These are phyloP conservation scores for Macroglossus sobrinus DNA, from an alignment of 2,113 vertebrate genomes.

Conservation along the genomic window DNA sequence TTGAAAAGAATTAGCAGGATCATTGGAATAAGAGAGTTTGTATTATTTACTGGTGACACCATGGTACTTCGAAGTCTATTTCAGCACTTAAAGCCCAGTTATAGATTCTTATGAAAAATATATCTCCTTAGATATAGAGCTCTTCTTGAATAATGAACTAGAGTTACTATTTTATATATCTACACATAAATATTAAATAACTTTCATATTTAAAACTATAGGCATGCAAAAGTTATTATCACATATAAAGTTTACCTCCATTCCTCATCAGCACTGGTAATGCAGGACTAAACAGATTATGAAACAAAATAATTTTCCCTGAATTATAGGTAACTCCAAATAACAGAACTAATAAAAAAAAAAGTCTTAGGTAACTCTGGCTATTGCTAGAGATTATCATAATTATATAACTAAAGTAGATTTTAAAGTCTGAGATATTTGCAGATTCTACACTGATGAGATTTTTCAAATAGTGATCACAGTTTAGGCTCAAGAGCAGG, in stretches of 20 bases:
- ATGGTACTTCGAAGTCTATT: neutral
- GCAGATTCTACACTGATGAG: neutral
- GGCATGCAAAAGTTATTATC: neutral
- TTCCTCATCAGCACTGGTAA: neutral
- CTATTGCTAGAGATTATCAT: neutral
- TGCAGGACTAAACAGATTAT: neutral
- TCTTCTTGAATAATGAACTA: neutral
- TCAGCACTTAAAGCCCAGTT: neutral
- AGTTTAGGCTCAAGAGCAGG: neutral
- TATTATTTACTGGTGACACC: neutral
- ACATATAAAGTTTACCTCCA: neutral
- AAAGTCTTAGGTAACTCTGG: neutral
- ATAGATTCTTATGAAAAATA: neutral
- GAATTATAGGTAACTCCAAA: neutral
- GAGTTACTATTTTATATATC: neutral
- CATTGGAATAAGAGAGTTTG: neutral
- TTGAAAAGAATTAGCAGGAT: neutral
- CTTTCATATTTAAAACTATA: neutral
- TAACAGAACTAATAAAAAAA: neutral
- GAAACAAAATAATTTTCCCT: neutral
- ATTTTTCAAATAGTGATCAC: neutral
- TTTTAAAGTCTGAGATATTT: neutral
- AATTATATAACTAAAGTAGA: neutral
- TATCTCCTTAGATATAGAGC: neutral
- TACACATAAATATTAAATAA: neutral